Conservation (phyloP, 2,888 invertebrate species). For the Agrochola litura region DNA sequence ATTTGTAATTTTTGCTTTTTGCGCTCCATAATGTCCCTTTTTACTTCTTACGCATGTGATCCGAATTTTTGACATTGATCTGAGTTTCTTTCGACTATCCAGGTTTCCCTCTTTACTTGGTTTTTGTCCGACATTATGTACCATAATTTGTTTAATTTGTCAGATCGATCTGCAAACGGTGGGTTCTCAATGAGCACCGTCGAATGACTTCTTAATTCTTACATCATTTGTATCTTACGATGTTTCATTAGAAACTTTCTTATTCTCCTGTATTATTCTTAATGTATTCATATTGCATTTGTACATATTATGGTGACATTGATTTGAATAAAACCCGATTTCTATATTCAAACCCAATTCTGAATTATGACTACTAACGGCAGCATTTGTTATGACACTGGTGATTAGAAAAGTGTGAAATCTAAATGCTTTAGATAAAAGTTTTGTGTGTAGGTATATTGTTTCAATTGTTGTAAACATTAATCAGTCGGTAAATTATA, state of each 20-base stretch:
- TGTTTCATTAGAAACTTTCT: conserved; percentile 24
- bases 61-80: conserved; percentile 57
- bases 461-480: neutral
- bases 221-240: conserved; percentile 5
- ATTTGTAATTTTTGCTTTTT: conserved; percentile 64
- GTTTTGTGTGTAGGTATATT: neutral
- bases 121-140: neutral
- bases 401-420: neutral
- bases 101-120: neutral
- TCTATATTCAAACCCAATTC: neutral
- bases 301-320: neutral
- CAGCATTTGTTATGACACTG: neutral
- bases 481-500: neutral
- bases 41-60: conserved; percentile 56
- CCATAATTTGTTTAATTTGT: conserved; percentile 6
- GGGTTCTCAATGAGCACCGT: neutral
- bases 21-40: conserved; percentile 49
- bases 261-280: neutral
- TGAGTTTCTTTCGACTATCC: conserved; percentile 35
- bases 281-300: conserved; percentile 15
- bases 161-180: conserved; percentile 1
- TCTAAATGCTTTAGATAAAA: neutral
- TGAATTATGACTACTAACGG: neutral
- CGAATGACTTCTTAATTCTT: conserved; percentile 19
- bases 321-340: neutral